A percentile compares a stretch with the other conserved stretches of the same genome.
These are phyloP conservation scores for Scarus forsteni DNA, from an alignment of 2,797 vertebrate genomes.

Conservation along the genomic window DNA sequence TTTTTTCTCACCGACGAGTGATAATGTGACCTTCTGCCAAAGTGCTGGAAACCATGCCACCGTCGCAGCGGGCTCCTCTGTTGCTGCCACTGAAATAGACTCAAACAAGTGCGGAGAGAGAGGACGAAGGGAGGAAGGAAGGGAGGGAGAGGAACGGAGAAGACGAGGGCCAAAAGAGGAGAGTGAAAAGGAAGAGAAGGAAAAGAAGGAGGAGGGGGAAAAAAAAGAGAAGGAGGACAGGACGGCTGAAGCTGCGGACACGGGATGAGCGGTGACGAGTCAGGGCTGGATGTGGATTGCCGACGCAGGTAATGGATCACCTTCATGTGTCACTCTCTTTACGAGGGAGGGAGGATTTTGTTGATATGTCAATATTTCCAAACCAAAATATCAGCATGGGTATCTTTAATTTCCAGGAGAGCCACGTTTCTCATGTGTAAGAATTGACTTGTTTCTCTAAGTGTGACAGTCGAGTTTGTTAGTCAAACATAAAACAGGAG, in stretches of 20 bases:
- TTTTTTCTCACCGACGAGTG: conserved; percentile 67
- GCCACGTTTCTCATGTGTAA: too few relatives aligned
- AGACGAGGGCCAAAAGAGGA: conserved; percentile 24
- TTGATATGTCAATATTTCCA: too few relatives aligned
- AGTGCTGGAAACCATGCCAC: conserved; percentile 86
- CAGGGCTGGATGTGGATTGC: conserved; percentile 83
- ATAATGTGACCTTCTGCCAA: conserved; percentile 90
- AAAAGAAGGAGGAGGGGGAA: conserved; percentile 4
- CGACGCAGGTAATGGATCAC: conserved; percentile 80
- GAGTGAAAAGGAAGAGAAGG: conserved; percentile 35
- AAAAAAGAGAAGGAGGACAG: conserved; percentile 44
- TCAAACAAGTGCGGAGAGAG: conserved; percentile 83
- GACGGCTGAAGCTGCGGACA: conserved; percentile 73
- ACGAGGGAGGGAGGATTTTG: not conserved
- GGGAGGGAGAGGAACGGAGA: conserved; percentile 17
- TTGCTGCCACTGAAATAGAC: conserved; percentile 85
- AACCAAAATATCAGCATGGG: too few relatives aligned
- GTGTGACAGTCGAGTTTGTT: too few relatives aligned
- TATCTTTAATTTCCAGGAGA: too few relatives aligned
- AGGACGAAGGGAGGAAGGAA: conserved; percentile 40
- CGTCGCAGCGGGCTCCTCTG: conserved; percentile 81
- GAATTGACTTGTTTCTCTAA: too few relatives aligned
- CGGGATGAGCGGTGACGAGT: conserved; percentile 81
- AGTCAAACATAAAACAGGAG: too few relatives aligned
- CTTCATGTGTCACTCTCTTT: conserved; percentile 35